Evolutionary conservation across 2,797 vertebrate species (phyloP).

Genomic region (Artibeus jamaicensis): DNA sequence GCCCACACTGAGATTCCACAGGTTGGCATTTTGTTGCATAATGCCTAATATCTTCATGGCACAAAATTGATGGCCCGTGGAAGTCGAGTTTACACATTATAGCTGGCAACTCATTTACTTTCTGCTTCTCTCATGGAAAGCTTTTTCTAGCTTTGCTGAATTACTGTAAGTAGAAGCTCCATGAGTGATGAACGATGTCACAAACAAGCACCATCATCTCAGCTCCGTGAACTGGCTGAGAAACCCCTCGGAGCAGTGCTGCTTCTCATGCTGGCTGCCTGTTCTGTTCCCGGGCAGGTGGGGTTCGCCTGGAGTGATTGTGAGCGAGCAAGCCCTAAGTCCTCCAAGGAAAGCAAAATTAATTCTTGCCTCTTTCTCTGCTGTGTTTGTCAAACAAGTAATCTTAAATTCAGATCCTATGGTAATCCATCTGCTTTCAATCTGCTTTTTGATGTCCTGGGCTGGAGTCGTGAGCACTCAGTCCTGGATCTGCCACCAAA

Average conservation of each 20-base stretch:
- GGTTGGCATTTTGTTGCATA: neutral
- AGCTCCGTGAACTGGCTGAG: neutral
- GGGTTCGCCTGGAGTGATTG: neutral
- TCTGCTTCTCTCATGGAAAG: neutral
- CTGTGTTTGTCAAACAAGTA: neutral
- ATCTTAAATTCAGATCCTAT: neutral
- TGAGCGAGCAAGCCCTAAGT: neutral
- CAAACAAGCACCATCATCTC: neutral
- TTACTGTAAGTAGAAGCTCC: neutral
- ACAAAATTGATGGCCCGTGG: neutral
- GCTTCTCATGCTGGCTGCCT: neutral
- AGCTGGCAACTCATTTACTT: neutral
- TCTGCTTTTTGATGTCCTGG: neutral
- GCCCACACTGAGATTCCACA: neutral
- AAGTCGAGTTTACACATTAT: neutral
- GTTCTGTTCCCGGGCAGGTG: neutral
- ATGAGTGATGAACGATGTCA: neutral
- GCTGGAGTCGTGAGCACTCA: neutral
- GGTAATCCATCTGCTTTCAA: neutral
- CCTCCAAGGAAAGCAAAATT: neutral
- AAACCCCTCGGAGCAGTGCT: neutral
- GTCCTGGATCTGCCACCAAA: neutral
- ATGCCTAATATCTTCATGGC: neutral
- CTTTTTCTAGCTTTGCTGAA: conserved; percentile 2
- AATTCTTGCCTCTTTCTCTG: neutral